These are phyloP conservation scores for Ploceus nigricollis DNA, from an alignment of 2,113 vertebrate species.

Conservation along the genomic window DNA sequence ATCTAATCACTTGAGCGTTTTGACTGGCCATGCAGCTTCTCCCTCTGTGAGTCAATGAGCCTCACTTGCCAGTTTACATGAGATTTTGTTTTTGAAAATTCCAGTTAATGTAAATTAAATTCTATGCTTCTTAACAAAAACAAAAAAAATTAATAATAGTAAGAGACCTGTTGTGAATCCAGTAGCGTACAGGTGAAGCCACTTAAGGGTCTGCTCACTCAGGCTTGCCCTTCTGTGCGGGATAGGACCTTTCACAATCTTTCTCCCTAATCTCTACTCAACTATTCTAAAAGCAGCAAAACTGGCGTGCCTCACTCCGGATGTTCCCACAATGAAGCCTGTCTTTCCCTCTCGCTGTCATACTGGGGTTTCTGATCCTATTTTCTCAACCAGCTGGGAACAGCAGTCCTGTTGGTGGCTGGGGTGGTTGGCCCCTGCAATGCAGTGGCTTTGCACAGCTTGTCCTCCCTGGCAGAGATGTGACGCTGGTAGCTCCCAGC, in stretches of 20 bases:
- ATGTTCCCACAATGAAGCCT: rapidly evolving
- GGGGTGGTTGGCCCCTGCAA: not conserved
- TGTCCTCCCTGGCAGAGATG: rapidly evolving
- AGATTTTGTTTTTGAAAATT: not conserved
- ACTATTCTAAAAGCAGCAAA: not conserved
- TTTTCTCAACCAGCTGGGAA: not conserved
- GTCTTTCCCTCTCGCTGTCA: not conserved
- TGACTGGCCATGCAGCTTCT: not conserved
- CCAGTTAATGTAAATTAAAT: not conserved
- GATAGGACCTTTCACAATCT: not conserved
- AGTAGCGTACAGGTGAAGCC: not conserved
- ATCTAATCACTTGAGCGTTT: not conserved
- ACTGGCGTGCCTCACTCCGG: rapidly evolving
- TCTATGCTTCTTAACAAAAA: not conserved
- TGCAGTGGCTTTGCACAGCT: not conserved
- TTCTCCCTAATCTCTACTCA: not conserved
- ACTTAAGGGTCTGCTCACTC: rapidly evolving
- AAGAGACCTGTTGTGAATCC: not conserved
- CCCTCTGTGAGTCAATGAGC: not conserved
- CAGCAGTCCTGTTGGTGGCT: rapidly evolving
- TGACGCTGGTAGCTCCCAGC: rapidly evolving
- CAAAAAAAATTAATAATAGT: not conserved
- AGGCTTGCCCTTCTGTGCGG: not conserved
- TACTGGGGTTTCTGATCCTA: not conserved
- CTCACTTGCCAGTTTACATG: rapidly evolving